Evolutionary conservation across 2,113 vertebrate species (phyloP).

Genomic region (Alexandromys fortis): DNA sequence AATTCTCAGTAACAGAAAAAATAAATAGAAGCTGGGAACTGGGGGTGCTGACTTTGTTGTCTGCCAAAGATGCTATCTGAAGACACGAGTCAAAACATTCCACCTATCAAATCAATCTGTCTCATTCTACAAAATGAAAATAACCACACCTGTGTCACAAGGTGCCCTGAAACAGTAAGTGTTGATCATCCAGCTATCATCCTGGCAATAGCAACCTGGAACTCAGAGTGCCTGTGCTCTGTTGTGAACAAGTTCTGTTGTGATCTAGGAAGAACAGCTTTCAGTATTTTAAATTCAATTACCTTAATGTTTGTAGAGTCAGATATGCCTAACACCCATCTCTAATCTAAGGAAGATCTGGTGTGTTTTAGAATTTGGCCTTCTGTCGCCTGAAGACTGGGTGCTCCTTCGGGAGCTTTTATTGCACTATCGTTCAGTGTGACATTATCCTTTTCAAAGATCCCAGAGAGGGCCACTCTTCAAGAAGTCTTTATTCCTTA

Average conservation of each 20-base stretch:
- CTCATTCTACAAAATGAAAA: background rate
- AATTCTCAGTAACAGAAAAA: background rate
- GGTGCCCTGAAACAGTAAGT: background rate
- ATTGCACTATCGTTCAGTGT: background rate
- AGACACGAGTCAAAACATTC: background rate
- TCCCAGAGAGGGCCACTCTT: background rate
- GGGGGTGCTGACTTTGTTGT: background rate
- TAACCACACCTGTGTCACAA: background rate
- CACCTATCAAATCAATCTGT: background rate
- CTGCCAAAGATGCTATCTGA: background rate
- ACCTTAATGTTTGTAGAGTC: background rate
- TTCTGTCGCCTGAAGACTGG: background rate
- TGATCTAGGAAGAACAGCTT: background rate
- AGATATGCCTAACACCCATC: background rate
- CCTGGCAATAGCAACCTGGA: background rate
- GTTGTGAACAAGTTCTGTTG: background rate
- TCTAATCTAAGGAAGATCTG: background rate
- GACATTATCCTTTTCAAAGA: background rate
- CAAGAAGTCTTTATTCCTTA: conserved; percentile 2
- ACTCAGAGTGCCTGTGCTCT: background rate
- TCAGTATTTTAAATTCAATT: conserved; percentile 33
- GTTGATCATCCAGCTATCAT: background rate
- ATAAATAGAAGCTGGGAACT: background rate
- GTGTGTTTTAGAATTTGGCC: background rate
- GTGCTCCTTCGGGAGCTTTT: background rate